Percentiles rank a stretch among this genome's conserved stretches.
Conservation (phyloP, 2,888 invertebrate genomes). For the Phymatocera aterrima region DNA sequence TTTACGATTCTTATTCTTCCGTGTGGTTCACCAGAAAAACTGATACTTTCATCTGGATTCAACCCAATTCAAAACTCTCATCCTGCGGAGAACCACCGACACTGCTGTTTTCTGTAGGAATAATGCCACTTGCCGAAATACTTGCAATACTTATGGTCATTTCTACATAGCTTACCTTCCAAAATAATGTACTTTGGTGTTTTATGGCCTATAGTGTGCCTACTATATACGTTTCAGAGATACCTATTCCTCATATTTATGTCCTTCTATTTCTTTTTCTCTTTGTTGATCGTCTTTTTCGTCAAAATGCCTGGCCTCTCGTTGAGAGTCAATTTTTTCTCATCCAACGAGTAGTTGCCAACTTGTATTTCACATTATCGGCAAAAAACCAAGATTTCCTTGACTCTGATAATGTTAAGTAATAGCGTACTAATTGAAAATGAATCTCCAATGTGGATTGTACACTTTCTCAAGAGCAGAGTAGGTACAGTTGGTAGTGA, state of each 20-base stretch:
- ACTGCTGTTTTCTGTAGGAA: no score
- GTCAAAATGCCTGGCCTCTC: neutral
- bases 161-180: no score
- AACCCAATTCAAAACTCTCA: no score
- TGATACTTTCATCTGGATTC: neutral
- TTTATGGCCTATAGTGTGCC: no score
- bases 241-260: neutral
- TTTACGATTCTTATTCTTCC: conserved; percentile 5
- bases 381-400: neutral
- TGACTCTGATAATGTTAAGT: neutral
- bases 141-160: no score
- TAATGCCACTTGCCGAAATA: no score
- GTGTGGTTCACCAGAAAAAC: conserved; percentile 5
- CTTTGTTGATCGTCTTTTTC: neutral
- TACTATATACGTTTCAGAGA: neutral
- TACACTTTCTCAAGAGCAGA: neutral
- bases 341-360: conserved; percentile 1
- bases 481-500: no score
- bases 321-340: neutral
- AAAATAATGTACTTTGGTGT: no score
- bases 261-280: neutral
- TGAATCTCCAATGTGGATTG: neutral
- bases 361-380: neutral
- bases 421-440: neutral
- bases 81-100: no score